These are phyloP conservation scores for Calameuta filiformis DNA, from an alignment of 2,888 invertebrate genomes.

Conservation along the genomic window DNA sequence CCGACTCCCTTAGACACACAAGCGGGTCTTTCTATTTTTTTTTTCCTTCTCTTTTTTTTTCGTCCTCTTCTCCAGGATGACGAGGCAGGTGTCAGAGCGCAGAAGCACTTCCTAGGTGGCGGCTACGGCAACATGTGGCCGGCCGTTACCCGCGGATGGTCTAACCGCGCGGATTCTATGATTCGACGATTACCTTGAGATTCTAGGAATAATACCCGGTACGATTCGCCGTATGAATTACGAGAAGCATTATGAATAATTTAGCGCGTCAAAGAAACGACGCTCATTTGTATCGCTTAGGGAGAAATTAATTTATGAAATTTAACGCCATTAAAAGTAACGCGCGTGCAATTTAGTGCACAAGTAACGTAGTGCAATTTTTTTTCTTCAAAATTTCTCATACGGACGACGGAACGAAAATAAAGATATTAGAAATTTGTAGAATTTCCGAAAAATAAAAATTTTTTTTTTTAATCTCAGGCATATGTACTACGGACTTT, in stretches of 20 bases:
- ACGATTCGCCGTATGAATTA: not conserved
- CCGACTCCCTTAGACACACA: slow-evolving; percentile 6
- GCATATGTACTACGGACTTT: too few species aligned
- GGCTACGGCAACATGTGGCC: slow-evolving; percentile 50
- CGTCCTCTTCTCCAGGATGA: slow-evolving; percentile 39
- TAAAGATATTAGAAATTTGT: not conserved
- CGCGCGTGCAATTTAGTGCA: too few species aligned
- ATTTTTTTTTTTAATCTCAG: too few species aligned
- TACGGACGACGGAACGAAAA: too few species aligned
- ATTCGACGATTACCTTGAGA: slow-evolving; percentile 47
- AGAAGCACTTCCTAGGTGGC: slow-evolving; percentile 53
- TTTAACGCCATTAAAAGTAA: too few species aligned
- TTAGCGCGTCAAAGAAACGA: not conserved
- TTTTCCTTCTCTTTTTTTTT: slow-evolving; percentile 1
- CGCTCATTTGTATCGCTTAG: not conserved
- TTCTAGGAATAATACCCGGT: not conserved
- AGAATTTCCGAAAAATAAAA: not conserved
- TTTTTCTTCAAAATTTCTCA: too few species aligned
- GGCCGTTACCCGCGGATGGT: slow-evolving; percentile 48
- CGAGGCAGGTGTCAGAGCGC: slow-evolving; percentile 56
- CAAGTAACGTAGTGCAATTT: too few species aligned
- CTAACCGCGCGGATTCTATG: slow-evolving; percentile 46
- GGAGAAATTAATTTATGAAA: too few species aligned
- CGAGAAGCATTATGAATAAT: not conserved
- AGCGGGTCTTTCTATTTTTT: slow-evolving; percentile 9